These are phyloP conservation scores for Brachionus rubens DNA, from an alignment of 1,140 invertebrate species.

Conservation along the genomic window DNA sequence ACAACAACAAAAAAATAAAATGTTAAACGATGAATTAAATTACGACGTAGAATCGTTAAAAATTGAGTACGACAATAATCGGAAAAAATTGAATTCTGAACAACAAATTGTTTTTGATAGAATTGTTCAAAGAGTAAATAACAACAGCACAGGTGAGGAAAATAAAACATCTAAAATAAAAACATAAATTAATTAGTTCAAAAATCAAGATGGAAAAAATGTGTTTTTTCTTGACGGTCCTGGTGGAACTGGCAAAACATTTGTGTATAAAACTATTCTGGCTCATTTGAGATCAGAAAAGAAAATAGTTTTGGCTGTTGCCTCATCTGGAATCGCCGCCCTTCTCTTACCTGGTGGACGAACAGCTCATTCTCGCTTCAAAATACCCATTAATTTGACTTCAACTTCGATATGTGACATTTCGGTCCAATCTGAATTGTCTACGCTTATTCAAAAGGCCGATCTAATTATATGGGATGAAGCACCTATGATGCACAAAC, in stretches of 20 bases:
- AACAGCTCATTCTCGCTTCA: conserved; percentile 63
- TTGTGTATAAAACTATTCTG: conserved; percentile 51
- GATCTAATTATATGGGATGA: conserved; percentile 52
- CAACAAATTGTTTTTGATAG: neutral
- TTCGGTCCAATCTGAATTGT: conserved; percentile 49
- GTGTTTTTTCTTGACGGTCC: conserved; percentile 51
- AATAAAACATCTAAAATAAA: neutral
- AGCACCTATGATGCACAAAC: conserved; percentile 48
- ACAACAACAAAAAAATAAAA: neutral
- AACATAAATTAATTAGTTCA: neutral
- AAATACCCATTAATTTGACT: conserved; percentile 55
- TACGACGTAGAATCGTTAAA: neutral
- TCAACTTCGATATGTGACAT: conserved; percentile 57
- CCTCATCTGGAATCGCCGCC: conserved; percentile 64
- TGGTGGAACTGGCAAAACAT: conserved; percentile 57
- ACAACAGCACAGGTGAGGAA: neutral
- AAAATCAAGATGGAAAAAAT: neutral
- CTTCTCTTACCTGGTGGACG: conserved; percentile 61
- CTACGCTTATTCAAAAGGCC: conserved; percentile 45
- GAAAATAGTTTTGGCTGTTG: conserved; percentile 58
- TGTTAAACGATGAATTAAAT: neutral
- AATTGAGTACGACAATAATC: neutral
- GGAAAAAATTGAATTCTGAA: neutral
- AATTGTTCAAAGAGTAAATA: neutral
- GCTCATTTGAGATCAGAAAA: neutral